A percentile compares a stretch with the other conserved stretches of the same genome.
These are phyloP conservation scores for Acromyrmex echinatior DNA, from an alignment of 1,140 invertebrate species.

Conservation along the genomic window DNA sequence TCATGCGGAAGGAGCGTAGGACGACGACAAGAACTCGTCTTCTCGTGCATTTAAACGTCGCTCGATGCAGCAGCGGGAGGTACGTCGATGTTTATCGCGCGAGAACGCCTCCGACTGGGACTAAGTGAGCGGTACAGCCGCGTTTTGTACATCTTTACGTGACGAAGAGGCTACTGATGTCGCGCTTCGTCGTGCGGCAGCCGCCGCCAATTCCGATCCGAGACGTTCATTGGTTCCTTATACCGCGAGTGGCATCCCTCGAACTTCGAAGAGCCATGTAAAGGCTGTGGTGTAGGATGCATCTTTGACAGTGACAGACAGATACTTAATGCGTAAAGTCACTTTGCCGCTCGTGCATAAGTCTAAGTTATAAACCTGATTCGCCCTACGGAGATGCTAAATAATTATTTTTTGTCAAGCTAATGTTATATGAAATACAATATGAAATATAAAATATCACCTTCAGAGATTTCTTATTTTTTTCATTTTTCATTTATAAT, in stretches of 20 bases:
- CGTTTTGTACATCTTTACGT: constrained; percentile 63
- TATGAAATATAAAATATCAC: not conserved
- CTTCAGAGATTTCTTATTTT: not conserved
- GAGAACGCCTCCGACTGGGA: constrained; percentile 52
- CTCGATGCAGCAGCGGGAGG: constrained; percentile 55
- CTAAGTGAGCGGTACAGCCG: constrained; percentile 62
- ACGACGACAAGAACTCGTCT: constrained; percentile 62
- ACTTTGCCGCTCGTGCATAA: constrained; percentile 61
- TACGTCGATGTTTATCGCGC: constrained; percentile 61
- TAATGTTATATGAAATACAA: not conserved
- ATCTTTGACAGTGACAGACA: constrained; percentile 76
- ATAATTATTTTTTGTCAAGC: not conserved
- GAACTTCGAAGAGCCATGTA: constrained; percentile 37
- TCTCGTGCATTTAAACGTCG: constrained; percentile 61
- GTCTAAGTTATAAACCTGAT: constrained; percentile 53
- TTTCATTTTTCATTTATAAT: not conserved
- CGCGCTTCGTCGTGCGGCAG: constrained; percentile 31
- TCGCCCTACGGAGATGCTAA: not conserved
- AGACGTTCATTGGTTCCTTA: constrained; percentile 45
- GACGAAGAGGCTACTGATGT: constrained; percentile 66
- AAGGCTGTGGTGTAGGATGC: constrained; percentile 33
- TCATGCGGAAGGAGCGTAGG: constrained; percentile 62
- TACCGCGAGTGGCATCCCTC: constrained; percentile 49
- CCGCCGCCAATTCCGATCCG: constrained; percentile 74
- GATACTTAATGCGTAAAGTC: constrained; percentile 63